Conservation (phyloP, 1,140 invertebrate species). For the Metopolophium dirhodum region DNA sequence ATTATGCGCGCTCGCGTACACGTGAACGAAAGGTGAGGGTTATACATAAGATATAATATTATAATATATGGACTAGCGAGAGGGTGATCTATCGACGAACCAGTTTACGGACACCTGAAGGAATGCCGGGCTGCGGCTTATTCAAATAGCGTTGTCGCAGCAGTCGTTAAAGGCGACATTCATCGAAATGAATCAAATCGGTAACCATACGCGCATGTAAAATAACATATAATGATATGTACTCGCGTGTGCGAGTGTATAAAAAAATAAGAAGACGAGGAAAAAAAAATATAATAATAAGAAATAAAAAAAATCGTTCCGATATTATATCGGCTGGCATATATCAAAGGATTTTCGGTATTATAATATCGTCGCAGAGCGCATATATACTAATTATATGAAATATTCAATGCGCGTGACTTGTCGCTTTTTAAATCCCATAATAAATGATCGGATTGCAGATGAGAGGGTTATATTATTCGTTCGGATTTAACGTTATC, state of each 20-base stretch:
- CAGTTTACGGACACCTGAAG: conserved; percentile 44
- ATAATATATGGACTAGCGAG: not conserved
- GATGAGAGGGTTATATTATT: conserved; percentile 44
- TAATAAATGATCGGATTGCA: conserved; percentile 57
- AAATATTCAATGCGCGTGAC: conserved; percentile 56
- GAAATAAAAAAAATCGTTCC: conserved; percentile 44
- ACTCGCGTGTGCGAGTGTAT: not conserved
- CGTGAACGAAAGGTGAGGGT: not conserved
- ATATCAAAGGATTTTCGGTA: conserved; percentile 57
- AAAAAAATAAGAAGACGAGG: not conserved
- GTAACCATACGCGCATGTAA: not conserved
- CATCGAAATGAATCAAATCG: conserved; percentile 42
- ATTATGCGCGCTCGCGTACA: not conserved
- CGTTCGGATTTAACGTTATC: conserved; percentile 54
- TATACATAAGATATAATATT: not conserved
- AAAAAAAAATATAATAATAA: conserved; percentile 27
- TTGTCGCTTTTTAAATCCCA: conserved; percentile 56
- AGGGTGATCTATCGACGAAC: conserved; percentile 22
- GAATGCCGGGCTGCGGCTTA: conserved; percentile 39
- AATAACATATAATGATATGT: not conserved
- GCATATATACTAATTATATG: conserved; percentile 52
- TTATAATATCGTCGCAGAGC: not conserved
- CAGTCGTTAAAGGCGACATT: conserved; percentile 41
- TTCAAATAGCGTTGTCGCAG: conserved; percentile 23
- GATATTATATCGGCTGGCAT: conserved; percentile 50